Evolutionary conservation across 2,797 vertebrate species (phyloP), one percentile per base, ranked within the genome.

Genomic region (Rhinella marina): DNA sequence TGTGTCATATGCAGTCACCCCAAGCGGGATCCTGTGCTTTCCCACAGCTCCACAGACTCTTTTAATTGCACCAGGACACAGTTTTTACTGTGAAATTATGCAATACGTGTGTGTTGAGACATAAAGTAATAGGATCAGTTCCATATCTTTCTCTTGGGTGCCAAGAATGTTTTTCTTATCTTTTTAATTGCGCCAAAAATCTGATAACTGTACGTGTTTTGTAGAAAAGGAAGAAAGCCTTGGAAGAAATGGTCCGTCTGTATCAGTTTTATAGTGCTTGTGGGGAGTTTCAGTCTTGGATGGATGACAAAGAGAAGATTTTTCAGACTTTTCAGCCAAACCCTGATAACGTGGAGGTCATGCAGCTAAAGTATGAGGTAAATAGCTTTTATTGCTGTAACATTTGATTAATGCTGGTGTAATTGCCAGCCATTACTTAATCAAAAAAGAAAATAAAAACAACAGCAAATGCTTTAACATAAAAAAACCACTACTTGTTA

Each of bases 351-450:
- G 92, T 96, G 82, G 96, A 94, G 1, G 93, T 91, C 68, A 90
- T 93, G 25, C 96, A 96, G 90, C 95, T 96, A 90, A 96, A 97
- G 91, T 97, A 96, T 3, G 94, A 98, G 97, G 97, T 97, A 90
- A 3, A 27, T 82, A 50, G 27, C 1, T 68, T 12, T 66, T 25
- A 1, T 25, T 25, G 21, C 61, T 23, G 7, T 66, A 66, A 2
- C 9, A 4, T 12, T 25, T 25, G 9, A 59, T 25, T 66, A 13
- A 12, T n/a, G 21, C n/a, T 66, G 12, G 25, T 27, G n/a, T 9
- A 62, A 62, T 62, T n/a, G 61, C 10, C 21, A 62, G 23, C 21
- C 19, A n/a, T 41, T 41, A 41, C 41, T 41, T 41, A 41, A 41
- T 41, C 5, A 6, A 2, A 41, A 41, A 41, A 5, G 41, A 41